Evolutionary conservation across 35 echinoderm and acorn worm species (phyloP).

Genomic region (Heliocidaris erythrogramma): DNA sequence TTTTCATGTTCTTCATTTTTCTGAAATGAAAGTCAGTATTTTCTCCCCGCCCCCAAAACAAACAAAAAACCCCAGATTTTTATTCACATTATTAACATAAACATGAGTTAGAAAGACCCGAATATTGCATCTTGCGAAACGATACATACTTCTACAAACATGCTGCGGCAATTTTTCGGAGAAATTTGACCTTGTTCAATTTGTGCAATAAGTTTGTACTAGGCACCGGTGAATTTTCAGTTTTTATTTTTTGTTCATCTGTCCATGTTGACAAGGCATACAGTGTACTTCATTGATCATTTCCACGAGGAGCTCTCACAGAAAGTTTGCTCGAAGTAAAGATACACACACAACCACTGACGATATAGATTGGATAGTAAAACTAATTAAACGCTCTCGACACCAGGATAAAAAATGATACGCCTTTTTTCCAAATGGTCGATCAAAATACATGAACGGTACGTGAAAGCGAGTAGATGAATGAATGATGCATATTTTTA

Average conservation of each 20-base stretch:
- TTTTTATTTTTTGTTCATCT: background rate
- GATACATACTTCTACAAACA: background rate
- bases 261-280: background rate
- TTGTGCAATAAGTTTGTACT: background rate
- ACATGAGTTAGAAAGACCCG: background rate
- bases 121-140: background rate
- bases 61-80: too few relatives aligned
- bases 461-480: background rate
- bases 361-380: background rate
- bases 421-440: background rate
- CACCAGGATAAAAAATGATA: background rate
- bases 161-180: background rate
- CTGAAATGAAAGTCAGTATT: too few relatives aligned
- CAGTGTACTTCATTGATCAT: background rate
- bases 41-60: too few relatives aligned
- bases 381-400: background rate
- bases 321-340: background rate
- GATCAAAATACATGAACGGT: background rate
- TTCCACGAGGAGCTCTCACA: background rate
- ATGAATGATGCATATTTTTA: too few relatives aligned
- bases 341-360: background rate
- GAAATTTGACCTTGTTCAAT: background rate
- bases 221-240: background rate
- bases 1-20: too few relatives aligned
- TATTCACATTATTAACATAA: too few relatives aligned